Base-by-base conservation (phyloP, 2,888 invertebrate genomes). In the Euphydryas editha region DNA sequence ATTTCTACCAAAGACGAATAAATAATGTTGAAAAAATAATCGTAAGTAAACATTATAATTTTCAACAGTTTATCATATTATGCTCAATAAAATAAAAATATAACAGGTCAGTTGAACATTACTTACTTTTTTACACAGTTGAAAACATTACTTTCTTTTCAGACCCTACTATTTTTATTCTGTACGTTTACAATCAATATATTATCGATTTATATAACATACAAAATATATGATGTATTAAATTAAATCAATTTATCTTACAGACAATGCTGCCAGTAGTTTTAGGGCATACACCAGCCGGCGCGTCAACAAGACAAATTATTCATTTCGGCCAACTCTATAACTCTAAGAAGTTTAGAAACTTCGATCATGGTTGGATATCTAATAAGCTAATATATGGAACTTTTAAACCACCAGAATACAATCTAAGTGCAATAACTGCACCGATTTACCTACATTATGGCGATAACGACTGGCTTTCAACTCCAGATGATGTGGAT, bases 221-320 rank as follows among this genome's bases (percentile, higher is more conserved):
- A 39, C 8, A 11, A 39, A 46, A 20, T 47, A 21, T 5, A 13
- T 47, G 2, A 20, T 20, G 8, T 20, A 47, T 47, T 11, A 11
- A 49, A 18, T 20, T 18, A 5, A 20, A 49, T 20, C 10, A 49
- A 10, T 51, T 49, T 62, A 49, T 67, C 58, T 87, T 86, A 56
- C 85, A 93, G 93, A 92, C 93, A 0, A 92, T 91, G 89, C 76
- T 93, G 2, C 93, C 93, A 13, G 87, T 93, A 15, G 87, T 93
- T 0, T 66, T 93, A 30, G 92, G 92, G 0, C 93, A 93, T 68
- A 89, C 92, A 0, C 94, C 94, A 51, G 93, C 93, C 0, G 93
- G 93, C 1, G 86, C 93, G 0, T 90, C 94, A 0, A 83, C 90
- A 0, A 83, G 86, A 70, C 93, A 93, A 76, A 70, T 93, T n/a